Base-by-base conservation (phyloP, 1,140 invertebrate species). In the Lerema accius region DNA sequence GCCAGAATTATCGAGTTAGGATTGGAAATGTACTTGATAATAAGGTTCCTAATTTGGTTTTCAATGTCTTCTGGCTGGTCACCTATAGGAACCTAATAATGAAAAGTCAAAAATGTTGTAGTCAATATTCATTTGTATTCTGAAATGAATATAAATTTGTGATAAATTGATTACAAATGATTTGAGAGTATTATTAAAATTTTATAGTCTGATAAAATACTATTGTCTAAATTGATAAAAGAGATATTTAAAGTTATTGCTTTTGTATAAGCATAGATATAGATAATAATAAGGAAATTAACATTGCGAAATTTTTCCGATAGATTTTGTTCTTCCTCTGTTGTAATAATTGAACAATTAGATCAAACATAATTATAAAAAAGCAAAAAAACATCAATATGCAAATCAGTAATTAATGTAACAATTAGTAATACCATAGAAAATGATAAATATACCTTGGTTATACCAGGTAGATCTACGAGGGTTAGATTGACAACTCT, bases 391-490 rank as follows among this genome's bases (percentile, higher is more conserved):
- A 32, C 28, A 7, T 32, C 9, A 4, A 32, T 7, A 9, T 32
- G 28, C 9, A 9, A 7, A 32, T 32, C 7, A 1, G 28, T 7
- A 32, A 32, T 32, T 16, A 16, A 19, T 26, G 7, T 14, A 1
- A 16, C 2, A 32, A 45, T 51, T 19, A 26, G 28, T 61, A 4
- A 16, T 9, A 11, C n/a, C n/a, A n/a, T n/a, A 11, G 10, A 37
- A 11, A 37, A 37, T 11, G 4, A 3, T 11, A 37, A 37, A 11
- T 37, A 5, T 89, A 97, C 96, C 92, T 99, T 99, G 26, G 99
- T 99, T 13, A 99, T 96, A 61, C 99, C 99, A 51, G 99, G 99
- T 28, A 99, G 91, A 93, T 99, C 99, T 35, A 99, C 98, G 0
- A 99, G 92, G 0, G 99, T 99, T 53, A 99, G 92, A 91, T 99